Conservation (phyloP, 2,113 vertebrate genomes). For the Thunnus maccoyii region DNA sequence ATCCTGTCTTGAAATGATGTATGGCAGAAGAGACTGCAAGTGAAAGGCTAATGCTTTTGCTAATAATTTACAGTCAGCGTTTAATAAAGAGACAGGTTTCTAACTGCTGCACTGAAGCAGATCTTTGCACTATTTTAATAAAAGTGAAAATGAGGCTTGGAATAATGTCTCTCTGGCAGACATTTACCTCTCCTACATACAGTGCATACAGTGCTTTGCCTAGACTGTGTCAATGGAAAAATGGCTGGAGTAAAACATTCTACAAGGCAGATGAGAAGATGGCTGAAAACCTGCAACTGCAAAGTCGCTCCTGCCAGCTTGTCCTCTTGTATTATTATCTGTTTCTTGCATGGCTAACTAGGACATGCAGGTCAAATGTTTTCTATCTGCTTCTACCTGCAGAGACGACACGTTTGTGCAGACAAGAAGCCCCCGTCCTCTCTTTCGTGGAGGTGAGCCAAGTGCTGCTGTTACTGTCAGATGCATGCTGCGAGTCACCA, state of each 20-base stretch:
- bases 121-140: background rate
- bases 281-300: slow-evolving; percentile 8
- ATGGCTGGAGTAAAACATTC: background rate
- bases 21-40: no score
- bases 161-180: background rate
- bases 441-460: slow-evolving; percentile 54
- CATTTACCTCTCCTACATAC: background rate
- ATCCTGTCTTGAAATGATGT: no score
- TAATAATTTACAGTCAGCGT: no score
- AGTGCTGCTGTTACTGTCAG: slow-evolving; percentile 61
- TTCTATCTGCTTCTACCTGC: slow-evolving; percentile 32
- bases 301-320: slow-evolving; percentile 21
- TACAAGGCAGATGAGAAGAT: background rate
- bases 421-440: slow-evolving; percentile 19
- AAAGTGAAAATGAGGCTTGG: background rate
- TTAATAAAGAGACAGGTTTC: no score
- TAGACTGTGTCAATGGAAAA: background rate
- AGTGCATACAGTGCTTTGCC: background rate
- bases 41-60: no score
- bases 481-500: slow-evolving; percentile 51
- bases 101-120: background rate
- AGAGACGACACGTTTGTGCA: slow-evolving; percentile 31
- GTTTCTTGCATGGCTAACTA: slow-evolving; percentile 20
- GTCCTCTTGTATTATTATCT: slow-evolving; percentile 13
- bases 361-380: slow-evolving; percentile 55